Percentiles rank a stretch among this genome's conserved stretches.
Evolutionary conservation across 1,140 invertebrate genomes (phyloP).

Genomic region (Brachionus paranguensis): DNA sequence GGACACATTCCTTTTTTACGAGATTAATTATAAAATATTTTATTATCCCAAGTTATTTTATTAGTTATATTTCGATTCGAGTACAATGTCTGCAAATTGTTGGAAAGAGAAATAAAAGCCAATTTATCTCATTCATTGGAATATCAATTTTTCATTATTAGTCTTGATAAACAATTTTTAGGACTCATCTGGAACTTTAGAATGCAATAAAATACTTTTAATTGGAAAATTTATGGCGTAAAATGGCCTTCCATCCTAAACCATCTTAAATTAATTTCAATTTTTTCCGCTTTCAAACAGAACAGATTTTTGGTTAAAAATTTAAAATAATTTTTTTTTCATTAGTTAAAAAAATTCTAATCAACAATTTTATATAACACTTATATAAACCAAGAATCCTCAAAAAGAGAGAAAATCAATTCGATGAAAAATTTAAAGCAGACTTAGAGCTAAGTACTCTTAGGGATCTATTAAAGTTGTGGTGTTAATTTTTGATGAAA

Average conservation of each 20-base stretch:
- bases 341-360: background rate
- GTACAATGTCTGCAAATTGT: conserved; percentile 2
- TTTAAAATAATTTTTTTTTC: background rate
- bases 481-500: background rate
- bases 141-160: background rate
- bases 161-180: conserved; percentile 1
- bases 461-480: background rate
- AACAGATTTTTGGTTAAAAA: background rate
- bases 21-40: conserved; percentile 25
- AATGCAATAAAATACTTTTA: background rate
- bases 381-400: background rate
- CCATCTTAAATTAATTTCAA: background rate
- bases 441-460: background rate
- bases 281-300: background rate
- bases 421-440: background rate
- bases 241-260: background rate
- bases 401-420: background rate
- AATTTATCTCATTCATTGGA: background rate
- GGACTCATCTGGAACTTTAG: background rate
- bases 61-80: background rate
- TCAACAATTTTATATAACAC: background rate
- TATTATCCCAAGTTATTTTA: background rate
- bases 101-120: background rate
- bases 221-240: background rate
- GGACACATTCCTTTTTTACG: conserved; percentile 9